phyloP scores from a whole-genome alignment of 2,113 vertebrate species.

The Rhegmatorhina hoffmannsi region DNA sequence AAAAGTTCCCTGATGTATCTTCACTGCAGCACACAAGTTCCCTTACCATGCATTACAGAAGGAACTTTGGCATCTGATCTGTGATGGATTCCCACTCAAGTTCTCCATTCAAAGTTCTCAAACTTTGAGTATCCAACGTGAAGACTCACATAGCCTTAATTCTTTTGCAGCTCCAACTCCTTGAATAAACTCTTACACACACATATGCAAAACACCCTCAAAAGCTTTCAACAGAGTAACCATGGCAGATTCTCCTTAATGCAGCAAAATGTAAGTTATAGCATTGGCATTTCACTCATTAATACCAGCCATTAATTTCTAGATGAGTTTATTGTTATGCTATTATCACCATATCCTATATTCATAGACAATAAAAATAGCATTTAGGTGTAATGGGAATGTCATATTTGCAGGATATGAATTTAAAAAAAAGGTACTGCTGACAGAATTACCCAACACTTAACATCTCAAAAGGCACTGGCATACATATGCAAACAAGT shows the following conservation, averaged over 20 bases:
- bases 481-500: constrained; percentile 16
- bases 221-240: neutral
- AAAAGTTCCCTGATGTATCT: neutral
- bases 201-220: neutral
- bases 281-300: neutral
- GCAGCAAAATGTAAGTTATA: neutral
- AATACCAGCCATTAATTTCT: neutral
- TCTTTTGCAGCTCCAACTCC: neutral
- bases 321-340: neutral
- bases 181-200: neutral
- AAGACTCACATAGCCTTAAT: neutral
- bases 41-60: neutral
- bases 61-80: neutral
- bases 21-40: neutral
- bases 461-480: neutral
- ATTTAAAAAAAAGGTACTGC: neutral
- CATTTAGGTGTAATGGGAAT: neutral
- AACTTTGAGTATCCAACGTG: neutral
- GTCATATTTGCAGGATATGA: neutral
- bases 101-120: neutral
- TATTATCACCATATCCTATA: neutral
- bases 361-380: neutral
- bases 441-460: neutral
- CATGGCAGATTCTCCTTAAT: neutral
- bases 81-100: neutral